Percentiles rank a stretch among this genome's conserved stretches.
Evolutionary conservation across 2,888 invertebrate genomes (phyloP).

Genomic region (Horisme vitalbata): DNA sequence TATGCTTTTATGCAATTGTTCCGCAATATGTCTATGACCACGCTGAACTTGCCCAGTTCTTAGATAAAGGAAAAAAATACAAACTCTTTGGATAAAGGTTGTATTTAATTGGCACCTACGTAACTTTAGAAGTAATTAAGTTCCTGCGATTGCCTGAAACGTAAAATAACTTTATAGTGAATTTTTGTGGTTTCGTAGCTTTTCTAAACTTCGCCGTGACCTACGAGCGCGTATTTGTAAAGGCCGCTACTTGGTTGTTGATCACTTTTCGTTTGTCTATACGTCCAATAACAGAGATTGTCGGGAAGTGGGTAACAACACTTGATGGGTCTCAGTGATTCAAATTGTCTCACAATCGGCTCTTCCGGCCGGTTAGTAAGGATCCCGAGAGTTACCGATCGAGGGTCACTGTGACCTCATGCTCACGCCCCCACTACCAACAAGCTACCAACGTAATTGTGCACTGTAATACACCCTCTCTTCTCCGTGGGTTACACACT

Average conservation of each 20-base stretch:
- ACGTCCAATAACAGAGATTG: conserved; percentile 37
- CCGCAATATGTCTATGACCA: conserved; percentile 5
- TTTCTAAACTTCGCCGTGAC: no score
- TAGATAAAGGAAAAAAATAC: no score
- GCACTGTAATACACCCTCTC: conserved; percentile 39
- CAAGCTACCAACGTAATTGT: conserved; percentile 7
- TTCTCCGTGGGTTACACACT: conserved; percentile 40
- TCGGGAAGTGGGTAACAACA: conserved; percentile 66
- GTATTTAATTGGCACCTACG: no score
- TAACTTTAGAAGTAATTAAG: no score
- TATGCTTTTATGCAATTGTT: conserved; percentile 18
- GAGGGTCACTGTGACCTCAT: conserved; percentile 38
- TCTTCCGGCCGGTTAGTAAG: conserved; percentile 64
- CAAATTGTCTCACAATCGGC: conserved; percentile 76
- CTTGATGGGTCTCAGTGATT: conserved; percentile 59
- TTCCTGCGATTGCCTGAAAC: no score
- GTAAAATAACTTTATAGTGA: neutral
- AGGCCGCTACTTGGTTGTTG: conserved; percentile 5
- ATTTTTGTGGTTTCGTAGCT: no score
- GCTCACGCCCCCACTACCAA: conserved; percentile 36
- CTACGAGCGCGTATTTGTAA: no score
- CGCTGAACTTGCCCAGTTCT: conserved; percentile 2
- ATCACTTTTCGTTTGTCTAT: conserved; percentile 40
- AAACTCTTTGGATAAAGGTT: no score
- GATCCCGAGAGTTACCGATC: conserved; percentile 34